Evolutionary conservation across 2,113 vertebrate species (phyloP).

Genomic region (Aepyceros melampus): DNA sequence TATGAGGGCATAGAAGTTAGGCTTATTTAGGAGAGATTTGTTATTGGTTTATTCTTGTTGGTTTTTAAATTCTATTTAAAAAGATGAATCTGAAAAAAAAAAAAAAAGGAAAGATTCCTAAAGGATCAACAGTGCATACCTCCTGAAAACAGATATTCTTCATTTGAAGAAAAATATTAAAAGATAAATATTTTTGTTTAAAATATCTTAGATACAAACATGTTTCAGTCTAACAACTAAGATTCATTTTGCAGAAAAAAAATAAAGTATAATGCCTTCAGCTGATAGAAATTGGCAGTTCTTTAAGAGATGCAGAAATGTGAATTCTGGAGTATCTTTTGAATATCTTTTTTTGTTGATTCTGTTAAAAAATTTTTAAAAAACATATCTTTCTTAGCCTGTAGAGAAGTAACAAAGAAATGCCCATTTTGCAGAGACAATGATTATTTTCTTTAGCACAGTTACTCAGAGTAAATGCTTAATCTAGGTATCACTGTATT

Average conservation of each 20-base stretch:
- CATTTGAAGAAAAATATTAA: background rate
- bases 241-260: background rate
- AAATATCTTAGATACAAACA: background rate
- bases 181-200: background rate
- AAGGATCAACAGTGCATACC: background rate
- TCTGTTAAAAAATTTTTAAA: background rate
- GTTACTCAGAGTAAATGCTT: background rate
- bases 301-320: background rate
- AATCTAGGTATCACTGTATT: background rate
- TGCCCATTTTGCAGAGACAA: background rate
- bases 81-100: background rate
- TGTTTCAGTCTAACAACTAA: background rate
- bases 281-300: background rate
- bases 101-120: background rate
- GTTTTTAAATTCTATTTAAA: background rate
- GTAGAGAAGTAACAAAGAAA: background rate
- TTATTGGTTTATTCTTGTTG: background rate
- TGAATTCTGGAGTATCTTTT: background rate
- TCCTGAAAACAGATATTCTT: background rate
- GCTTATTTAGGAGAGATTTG: background rate
- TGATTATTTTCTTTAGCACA: background rate
- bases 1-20: background rate
- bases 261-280: background rate
- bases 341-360: background rate
- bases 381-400: background rate